These are phyloP conservation scores for Amphimallon solstitiale DNA, from an alignment of 2,888 invertebrate species.

Conservation along the genomic window DNA sequence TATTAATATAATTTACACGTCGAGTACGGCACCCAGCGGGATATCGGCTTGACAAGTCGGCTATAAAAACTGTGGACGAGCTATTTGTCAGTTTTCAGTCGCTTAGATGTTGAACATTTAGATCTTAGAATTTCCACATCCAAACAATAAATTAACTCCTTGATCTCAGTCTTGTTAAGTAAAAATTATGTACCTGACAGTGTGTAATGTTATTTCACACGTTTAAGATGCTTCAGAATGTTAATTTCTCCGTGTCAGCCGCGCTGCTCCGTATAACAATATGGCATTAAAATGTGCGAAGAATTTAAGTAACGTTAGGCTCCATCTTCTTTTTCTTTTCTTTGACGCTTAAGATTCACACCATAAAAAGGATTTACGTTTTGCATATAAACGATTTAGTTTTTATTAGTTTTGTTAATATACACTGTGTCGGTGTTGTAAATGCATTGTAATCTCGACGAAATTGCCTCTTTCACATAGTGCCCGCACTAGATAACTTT, in stretches of 20 bases:
- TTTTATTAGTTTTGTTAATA: constrained; percentile 24
- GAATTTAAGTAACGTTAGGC: constrained; percentile 33
- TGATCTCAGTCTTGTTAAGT: constrained; percentile 40
- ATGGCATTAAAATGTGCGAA: constrained; percentile 32
- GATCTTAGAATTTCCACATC: constrained; percentile 32
- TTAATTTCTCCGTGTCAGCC: constrained; percentile 26
- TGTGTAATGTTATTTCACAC: constrained; percentile 46
- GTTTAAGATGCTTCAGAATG: constrained; percentile 33
- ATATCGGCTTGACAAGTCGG: constrained; percentile 44
- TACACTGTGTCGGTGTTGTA: background rate
- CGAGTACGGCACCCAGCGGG: constrained; percentile 46
- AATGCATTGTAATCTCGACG: constrained; percentile 19
- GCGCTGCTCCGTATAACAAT: constrained; percentile 28
- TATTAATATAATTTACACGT: constrained; percentile 45
- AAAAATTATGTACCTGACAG: constrained; percentile 45
- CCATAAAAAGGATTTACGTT: constrained; percentile 12
- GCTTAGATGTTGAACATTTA: constrained; percentile 37
- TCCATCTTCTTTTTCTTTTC: constrained; percentile 19
- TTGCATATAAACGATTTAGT: constrained; percentile 27
- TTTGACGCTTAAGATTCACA: constrained; percentile 18
- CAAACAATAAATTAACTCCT: constrained; percentile 39
- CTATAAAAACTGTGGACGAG: constrained; percentile 43
- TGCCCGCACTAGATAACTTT: constrained; percentile 8
- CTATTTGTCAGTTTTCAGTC: constrained; percentile 46
- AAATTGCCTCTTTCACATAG: constrained; percentile 23